Base-by-base conservation (phyloP, 92 coral and sea anemone genomes). In the Parazoanthus darwini region DNA sequence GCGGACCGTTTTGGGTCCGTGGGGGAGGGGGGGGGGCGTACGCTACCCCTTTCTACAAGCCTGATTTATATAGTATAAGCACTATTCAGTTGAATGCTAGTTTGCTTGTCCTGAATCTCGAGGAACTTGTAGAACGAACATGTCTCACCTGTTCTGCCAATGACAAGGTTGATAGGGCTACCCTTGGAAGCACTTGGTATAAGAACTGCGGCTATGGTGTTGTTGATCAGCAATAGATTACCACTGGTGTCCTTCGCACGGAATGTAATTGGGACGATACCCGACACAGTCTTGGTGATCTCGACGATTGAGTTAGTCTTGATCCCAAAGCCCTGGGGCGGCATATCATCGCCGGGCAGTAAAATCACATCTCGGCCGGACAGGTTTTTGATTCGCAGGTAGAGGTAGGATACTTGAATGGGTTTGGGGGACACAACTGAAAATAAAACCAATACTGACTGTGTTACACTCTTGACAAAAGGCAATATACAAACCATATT, bases 331-430 rank as follows among this genome's bases (percentile, higher is more conserved):
- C 99, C 99, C 22, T 93, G 91, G 7, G 91, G 78, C 0, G 99
- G 99, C 67, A 92, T 75, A 65, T 94, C 95, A 80, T 95, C 99
- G 3, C 99, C 98, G 3, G 99, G 91, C 13, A 90, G 92, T 29
- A 96, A 77, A 11, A 94, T 50, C 78, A 95, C 90, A 63, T 91
- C 89, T 76, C 89, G 90, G 54, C 94, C 94, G 0, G 98, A 91
- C 73, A 90, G 70, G 91, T 96, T 96, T 22, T 90, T 93, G 44
- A 96, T 92, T 63, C 92, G 93, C 83, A 96, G 92, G 74, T 79
- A 89, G 79, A 96, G 85, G 90, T 91, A 96, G 38, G 92, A 91
- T 26, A 88, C 89, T n/a, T 81, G 93, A 20, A 91, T 85, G 1
- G 94, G 96, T 56, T 78, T 89, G 42, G 96, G 93, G 68, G 98